Percentiles rank a stretch among this genome's conserved stretches.
Evolutionary conservation across 2,797 vertebrate species (phyloP).

Genomic region (Cirrhinus mrigala): DNA sequence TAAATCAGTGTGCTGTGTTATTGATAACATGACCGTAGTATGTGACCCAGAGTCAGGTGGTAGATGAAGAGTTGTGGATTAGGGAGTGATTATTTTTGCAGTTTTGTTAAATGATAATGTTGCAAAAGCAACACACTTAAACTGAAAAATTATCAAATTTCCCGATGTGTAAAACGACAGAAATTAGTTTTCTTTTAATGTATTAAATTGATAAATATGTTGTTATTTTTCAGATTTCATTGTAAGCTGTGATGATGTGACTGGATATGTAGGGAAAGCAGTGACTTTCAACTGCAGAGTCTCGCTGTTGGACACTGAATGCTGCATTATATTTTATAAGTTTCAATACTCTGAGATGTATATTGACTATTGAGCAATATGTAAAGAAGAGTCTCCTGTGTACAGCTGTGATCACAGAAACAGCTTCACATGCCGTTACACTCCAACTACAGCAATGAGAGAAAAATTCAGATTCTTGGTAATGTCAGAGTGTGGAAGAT

Average conservation of each 20-base stretch:
- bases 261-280: not conserved
- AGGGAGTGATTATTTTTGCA: too few relatives aligned
- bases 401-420: too few relatives aligned
- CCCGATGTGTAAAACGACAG: not conserved
- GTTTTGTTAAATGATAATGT: too few relatives aligned
- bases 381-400: rapidly evolving
- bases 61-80: too few relatives aligned
- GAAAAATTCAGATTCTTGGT: not conserved
- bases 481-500: too few relatives aligned
- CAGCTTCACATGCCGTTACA: not conserved
- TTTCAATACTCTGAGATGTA: rapidly evolving
- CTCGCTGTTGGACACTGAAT: rapidly evolving
- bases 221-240: not conserved
- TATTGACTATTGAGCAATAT: rapidly evolving
- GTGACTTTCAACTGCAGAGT: not conserved
- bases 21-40: too few relatives aligned
- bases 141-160: not conserved
- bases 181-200: not conserved
- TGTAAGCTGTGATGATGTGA: not conserved
- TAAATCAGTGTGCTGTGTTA: too few relatives aligned
- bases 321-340: rapidly evolving
- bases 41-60: too few relatives aligned
- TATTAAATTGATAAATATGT: not conserved
- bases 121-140: not conserved
- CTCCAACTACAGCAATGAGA: not conserved